Evolutionary conservation across 2,113 vertebrate species (phyloP), one percentile per base, ranked within the genome.

Genomic region (Dicaeum eximium): DNA sequence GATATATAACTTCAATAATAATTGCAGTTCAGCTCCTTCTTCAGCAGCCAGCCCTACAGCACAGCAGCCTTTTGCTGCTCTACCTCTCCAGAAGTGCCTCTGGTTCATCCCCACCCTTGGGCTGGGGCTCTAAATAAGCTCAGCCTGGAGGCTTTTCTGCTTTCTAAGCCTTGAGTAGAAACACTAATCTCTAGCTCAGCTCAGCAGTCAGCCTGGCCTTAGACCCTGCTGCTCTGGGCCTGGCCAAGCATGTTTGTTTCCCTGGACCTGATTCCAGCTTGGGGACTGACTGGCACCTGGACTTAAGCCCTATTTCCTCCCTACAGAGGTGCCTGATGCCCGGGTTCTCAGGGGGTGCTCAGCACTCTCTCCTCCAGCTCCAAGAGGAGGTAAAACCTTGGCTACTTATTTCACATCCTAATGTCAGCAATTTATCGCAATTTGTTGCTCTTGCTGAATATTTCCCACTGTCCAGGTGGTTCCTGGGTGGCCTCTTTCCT

Each of bases 171-270:
- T 13, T 11, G 4, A 15, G 2, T 8, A 8, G 12, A 2, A 15
- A 0, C 0, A 3, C 1, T 1, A 1, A 1, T 33, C 5, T 21
- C 3, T 1, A 14, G 9, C 1, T 72, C 2, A 17, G 15, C 3
- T 67, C 1, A 35, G 13, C 0, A 7, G 10, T 1, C 0, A 48
- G 31, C 1, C 9, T n/a, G 2, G 16, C 4, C 13, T 61, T 31
- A 35, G 45, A 5, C 2, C 3, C 4, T 72, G 1, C 17, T 93
- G 19, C 2, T 38, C 51, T 27, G 10, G 8, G 6, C 13, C 8
- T 7, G 44, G 51, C 9, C 1, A 4, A 22, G 7, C 1, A 2
- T 18, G 4, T 33, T 54, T 62, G 25, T 47, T 61, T 42, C 11
- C 35, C 10, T 31, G 6, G 12, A 15, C 4, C 18, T 6, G 1